Conservation (phyloP, 2,888 invertebrate genomes). For the Ischnus inquisitorius region DNA sequence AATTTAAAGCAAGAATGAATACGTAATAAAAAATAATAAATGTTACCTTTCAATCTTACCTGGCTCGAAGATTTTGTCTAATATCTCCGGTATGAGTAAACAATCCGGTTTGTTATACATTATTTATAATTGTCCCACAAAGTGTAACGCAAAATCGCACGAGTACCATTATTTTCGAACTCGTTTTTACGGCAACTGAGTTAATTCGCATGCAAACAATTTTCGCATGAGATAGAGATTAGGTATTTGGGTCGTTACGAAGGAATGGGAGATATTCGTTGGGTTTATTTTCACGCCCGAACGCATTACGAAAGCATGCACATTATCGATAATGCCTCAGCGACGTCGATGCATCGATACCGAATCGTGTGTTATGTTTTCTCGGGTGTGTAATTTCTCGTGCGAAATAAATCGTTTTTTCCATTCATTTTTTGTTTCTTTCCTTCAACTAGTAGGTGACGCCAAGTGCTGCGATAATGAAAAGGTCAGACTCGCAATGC, state of each 20-base stretch:
- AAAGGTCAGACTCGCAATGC: constrained; percentile 61
- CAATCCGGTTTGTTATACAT: too few species aligned
- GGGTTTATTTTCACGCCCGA: constrained; percentile 33
- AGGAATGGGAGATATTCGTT: not conserved
- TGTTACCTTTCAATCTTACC: too few species aligned
- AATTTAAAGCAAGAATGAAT: too few species aligned
- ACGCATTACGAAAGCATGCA: constrained; percentile 63
- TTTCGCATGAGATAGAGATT: not conserved
- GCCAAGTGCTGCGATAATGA: constrained; percentile 20
- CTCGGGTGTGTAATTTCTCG: constrained; percentile 53
- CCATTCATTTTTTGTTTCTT: constrained; percentile 15
- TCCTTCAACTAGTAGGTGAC: constrained; percentile 7
- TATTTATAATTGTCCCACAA: too few species aligned
- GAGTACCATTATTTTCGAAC: not conserved
- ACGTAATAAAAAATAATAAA: too few species aligned
- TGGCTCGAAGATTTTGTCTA: too few species aligned
- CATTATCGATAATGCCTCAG: constrained; percentile 28
- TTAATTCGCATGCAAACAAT: not conserved
- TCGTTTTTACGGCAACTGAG: not conserved
- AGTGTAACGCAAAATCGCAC: too few species aligned
- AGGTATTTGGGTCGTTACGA: not conserved
- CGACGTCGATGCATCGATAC: constrained; percentile 24
- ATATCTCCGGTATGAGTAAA: too few species aligned
- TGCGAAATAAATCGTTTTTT: constrained; percentile 5
- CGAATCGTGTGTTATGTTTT: constrained; percentile 12